Percentiles rank a stretch among this genome's conserved stretches.
Conservation (phyloP, 1,140 invertebrate genomes). For the Drosophila tropicalis region DNA sequence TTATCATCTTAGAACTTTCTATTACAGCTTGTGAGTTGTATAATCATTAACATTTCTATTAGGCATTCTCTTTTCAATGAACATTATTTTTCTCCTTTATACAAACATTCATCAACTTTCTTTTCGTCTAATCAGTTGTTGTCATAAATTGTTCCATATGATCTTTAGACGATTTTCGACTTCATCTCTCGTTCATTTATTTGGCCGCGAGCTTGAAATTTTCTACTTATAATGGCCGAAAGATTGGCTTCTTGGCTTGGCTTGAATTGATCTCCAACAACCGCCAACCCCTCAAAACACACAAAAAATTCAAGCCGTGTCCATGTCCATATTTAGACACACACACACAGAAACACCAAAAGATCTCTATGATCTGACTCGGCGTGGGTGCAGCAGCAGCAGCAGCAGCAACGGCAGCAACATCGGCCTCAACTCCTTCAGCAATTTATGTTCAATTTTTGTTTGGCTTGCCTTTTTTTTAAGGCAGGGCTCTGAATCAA, state of each 20-base stretch:
- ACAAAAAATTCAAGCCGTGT: constrained; percentile 35
- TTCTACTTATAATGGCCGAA: constrained; percentile 3
- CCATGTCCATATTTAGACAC: constrained; percentile 68
- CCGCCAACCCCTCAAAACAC: constrained; percentile 35
- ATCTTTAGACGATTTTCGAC: constrained; percentile 2
- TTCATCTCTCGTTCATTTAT: neutral
- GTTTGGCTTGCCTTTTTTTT: constrained; percentile 45
- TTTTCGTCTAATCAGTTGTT: neutral
- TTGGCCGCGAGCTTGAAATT: neutral
- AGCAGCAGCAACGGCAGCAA: neutral
- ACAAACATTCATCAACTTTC: neutral
- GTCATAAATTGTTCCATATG: constrained; percentile 17
- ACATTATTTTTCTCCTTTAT: neutral
- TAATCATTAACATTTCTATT: no score
- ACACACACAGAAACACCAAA: neutral
- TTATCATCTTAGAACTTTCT: neutral
- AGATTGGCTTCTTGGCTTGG: constrained; percentile 20
- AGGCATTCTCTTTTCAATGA: no score
- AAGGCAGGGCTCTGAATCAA: constrained; percentile 49
- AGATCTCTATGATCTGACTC: constrained; percentile 20
- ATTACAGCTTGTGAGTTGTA: no score
- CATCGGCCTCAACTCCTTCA: constrained; percentile 25
- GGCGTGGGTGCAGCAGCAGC: constrained; percentile 72
- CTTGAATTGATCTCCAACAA: constrained; percentile 7
- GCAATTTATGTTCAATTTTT: constrained; percentile 53